These are phyloP conservation scores for Crypturellus tataupa DNA, from an alignment of 2,797 vertebrate genomes.

Conservation along the genomic window DNA sequence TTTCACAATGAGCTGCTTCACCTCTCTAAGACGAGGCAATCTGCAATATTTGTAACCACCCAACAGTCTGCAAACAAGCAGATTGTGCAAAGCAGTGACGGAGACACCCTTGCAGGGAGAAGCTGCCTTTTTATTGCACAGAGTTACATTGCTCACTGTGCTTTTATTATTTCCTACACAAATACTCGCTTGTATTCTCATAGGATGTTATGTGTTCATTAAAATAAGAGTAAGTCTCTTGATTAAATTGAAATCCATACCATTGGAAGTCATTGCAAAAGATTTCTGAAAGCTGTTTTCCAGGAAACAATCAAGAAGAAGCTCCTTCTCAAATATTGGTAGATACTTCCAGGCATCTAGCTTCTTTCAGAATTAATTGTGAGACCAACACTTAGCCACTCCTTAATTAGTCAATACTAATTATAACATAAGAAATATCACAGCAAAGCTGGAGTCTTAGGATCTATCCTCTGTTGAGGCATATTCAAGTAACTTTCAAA, in stretches of 20 bases:
- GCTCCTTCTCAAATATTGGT: background rate
- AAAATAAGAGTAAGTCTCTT: background rate
- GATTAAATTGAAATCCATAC: constrained; percentile 32
- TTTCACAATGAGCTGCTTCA: background rate
- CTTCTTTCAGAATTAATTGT: constrained; percentile 47
- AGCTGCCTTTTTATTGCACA: background rate
- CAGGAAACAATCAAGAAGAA: constrained; percentile 29
- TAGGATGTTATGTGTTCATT: constrained; percentile 2
- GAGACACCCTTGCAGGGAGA: background rate
- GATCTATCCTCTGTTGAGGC: background rate
- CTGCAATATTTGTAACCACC: background rate
- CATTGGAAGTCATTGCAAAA: constrained; percentile 7
- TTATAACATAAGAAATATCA: constrained; percentile 29
- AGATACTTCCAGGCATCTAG: constrained; percentile 25
- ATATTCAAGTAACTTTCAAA: constrained; percentile 5
- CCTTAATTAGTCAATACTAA: constrained; percentile 50
- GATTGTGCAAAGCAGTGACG: background rate
- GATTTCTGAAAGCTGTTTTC: constrained; percentile 41
- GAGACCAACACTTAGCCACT: constrained; percentile 45
- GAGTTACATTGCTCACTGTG: background rate
- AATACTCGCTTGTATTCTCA: constrained; percentile 5
- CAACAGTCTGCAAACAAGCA: background rate
- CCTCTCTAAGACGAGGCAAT: background rate
- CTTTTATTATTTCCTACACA: constrained; percentile 49
- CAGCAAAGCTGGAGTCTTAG: background rate